Conservation (phyloP, 2,113 vertebrate species). For the Okapia johnstoni region DNA sequence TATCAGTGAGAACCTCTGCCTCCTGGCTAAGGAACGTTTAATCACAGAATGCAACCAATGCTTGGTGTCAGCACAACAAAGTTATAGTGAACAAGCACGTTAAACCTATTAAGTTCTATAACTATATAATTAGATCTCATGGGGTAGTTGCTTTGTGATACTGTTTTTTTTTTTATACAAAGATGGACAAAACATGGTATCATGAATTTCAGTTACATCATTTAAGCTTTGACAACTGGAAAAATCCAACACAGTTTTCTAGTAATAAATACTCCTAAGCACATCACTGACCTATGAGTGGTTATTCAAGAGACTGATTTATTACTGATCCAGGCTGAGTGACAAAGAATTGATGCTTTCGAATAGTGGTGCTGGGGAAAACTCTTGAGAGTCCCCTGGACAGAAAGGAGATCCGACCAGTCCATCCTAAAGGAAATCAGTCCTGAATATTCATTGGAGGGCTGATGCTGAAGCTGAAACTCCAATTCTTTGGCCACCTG, state of each 20-base stretch:
- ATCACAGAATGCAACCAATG: not conserved
- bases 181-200: not conserved
- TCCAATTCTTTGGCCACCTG: not conserved
- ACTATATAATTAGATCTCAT: slow-evolving; percentile 26
- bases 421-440: not conserved
- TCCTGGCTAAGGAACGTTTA: not conserved
- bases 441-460: not conserved
- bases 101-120: slow-evolving; percentile 18
- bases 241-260: not conserved
- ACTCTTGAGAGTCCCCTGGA: not conserved
- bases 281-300: not conserved
- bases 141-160: not conserved
- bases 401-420: not conserved
- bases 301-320: not conserved
- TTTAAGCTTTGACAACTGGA: not conserved
- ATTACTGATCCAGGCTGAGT: not conserved
- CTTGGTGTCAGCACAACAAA: slow-evolving; percentile 1
- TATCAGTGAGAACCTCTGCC: not conserved
- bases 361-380: not conserved
- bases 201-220: not conserved
- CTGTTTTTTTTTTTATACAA: not conserved
- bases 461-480: not conserved
- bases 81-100: not conserved
- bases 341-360: not conserved
- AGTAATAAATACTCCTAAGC: not conserved